phyloP scores from a whole-genome alignment of 2,797 vertebrate species.

The Amphiprion clarkii region DNA sequence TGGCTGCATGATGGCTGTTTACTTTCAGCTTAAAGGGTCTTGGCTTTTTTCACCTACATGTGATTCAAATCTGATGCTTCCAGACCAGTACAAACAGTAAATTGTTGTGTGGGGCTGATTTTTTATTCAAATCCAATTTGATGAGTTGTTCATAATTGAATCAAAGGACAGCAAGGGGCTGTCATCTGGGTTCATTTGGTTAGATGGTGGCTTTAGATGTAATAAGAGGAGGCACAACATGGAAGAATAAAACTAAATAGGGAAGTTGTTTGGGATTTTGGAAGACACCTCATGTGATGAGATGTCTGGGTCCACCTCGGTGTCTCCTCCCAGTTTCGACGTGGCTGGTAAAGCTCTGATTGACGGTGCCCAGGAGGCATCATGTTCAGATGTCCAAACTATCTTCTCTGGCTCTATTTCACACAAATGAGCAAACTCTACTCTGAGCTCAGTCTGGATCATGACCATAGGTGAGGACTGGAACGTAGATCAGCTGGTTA shows the following conservation, averaged over 20 bases:
- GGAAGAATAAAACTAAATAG: background rate
- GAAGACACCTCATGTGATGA: too few species aligned
- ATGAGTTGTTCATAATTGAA: background rate
- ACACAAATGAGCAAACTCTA: conserved; percentile 5
- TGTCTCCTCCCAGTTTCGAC: background rate
- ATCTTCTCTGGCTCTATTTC: background rate
- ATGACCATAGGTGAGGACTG: conserved; percentile 11
- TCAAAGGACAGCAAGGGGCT: background rate
- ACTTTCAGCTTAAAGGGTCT: background rate
- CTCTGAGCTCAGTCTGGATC: background rate
- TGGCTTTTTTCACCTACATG: background rate
- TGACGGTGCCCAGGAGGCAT: background rate
- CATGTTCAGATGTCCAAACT: background rate
- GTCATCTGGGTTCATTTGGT: background rate
- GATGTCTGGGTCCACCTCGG: background rate
- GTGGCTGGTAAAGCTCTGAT: background rate
- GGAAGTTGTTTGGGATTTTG: background rate
- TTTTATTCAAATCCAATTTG: background rate
- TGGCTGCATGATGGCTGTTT: background rate
- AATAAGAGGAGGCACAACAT: background rate
- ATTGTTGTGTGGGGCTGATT: background rate
- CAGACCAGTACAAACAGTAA: background rate
- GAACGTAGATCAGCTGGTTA: conserved; percentile 12
- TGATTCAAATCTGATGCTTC: background rate
- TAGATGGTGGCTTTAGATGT: background rate